These are phyloP conservation scores for Neolamprologus kungweensis DNA, from an alignment of 2,113 vertebrate genomes.

Conservation along the genomic window DNA sequence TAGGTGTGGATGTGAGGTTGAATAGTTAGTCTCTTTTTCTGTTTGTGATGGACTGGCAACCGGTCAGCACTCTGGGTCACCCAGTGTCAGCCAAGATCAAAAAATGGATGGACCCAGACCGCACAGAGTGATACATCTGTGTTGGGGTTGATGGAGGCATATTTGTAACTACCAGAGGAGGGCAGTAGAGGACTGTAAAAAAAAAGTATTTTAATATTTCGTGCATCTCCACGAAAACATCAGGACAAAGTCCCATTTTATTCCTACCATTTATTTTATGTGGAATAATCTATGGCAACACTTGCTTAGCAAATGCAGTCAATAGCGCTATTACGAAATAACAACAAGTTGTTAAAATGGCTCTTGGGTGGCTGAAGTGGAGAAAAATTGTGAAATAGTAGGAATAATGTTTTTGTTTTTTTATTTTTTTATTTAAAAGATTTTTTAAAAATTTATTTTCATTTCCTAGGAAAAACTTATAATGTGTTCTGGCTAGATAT, in stretches of 20 bases:
- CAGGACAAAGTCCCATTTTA: background rate
- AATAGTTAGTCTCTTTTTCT: background rate
- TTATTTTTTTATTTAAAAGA: background rate
- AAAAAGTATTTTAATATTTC: background rate
- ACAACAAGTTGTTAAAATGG: background rate
- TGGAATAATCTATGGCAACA: background rate
- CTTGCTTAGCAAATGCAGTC: background rate
- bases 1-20: background rate
- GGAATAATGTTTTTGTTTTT: background rate
- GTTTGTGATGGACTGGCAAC: background rate
- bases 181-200: constrained; percentile 21
- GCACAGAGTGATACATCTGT: background rate
- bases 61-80: background rate
- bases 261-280: background rate
- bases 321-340: background rate
- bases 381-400: background rate
- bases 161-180: constrained; percentile 11
- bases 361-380: background rate
- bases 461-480: background rate
- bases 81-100: background rate
- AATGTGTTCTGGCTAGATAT: background rate
- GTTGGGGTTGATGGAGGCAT: background rate
- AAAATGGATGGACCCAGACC: background rate
- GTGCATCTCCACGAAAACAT: background rate
- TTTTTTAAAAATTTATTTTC: fast-evolving